Conservation (phyloP, 2,797 vertebrate species). For the Salarias fasciatus region DNA sequence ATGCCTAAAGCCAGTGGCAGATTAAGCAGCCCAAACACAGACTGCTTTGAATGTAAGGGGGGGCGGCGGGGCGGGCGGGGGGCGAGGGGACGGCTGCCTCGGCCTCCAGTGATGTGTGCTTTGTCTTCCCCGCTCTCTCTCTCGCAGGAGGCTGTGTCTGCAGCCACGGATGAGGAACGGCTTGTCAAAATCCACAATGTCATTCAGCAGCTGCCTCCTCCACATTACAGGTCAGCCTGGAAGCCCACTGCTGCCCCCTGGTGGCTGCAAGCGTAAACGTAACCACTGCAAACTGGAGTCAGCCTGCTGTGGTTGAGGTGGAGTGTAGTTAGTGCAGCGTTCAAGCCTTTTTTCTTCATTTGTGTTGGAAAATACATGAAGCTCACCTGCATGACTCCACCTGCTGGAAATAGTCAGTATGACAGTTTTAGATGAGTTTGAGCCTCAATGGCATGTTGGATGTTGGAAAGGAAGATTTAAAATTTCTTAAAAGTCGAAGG, state of each 20-base stretch:
- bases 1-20: constrained; percentile 43
- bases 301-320: too few relatives aligned
- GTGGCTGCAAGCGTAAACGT: constrained; percentile 27
- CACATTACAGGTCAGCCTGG: constrained; percentile 91
- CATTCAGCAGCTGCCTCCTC: constrained; percentile 97
- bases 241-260: constrained; percentile 56
- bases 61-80: constrained; percentile 18
- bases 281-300: neutral
- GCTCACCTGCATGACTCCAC: constrained; percentile 11
- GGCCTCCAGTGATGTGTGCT: constrained; percentile 30
- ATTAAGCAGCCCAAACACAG: constrained; percentile 51
- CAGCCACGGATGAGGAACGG: constrained; percentile 94
- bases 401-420: constrained; percentile 37
- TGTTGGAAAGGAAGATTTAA: too few relatives aligned
- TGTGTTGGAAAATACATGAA: neutral
- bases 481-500: too few relatives aligned
- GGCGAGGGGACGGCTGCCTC: constrained; percentile 41
- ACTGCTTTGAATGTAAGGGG: constrained; percentile 44
- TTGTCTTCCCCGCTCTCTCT: constrained; percentile 48
- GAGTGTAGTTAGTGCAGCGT: too few relatives aligned
- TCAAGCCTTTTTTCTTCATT: neutral
- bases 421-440: constrained; percentile 3
- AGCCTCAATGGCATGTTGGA: neutral
- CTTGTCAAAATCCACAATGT: constrained; percentile 98
- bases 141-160: constrained; percentile 94